Conservation (phyloP, 2,113 vertebrate species). For the Pomatorhinus ruficollis region DNA sequence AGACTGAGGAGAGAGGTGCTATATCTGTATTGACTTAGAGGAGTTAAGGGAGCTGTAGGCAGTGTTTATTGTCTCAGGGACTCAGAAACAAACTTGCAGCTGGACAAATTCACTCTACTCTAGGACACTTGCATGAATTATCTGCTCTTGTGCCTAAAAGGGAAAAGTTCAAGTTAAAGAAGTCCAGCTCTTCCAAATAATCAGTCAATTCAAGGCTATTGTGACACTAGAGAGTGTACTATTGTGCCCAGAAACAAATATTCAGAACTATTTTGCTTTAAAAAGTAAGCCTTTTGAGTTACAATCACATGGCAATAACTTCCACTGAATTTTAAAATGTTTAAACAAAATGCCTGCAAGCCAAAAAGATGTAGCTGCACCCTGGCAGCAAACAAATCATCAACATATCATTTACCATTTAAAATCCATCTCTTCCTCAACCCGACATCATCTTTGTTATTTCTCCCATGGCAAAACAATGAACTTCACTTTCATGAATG, state of each 20-base stretch:
- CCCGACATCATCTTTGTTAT: background rate
- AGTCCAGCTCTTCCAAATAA: background rate
- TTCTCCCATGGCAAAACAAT: background rate
- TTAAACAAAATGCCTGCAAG: background rate
- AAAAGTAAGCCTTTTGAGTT: background rate
- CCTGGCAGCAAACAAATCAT: background rate
- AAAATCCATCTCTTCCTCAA: background rate
- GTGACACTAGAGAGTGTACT: background rate
- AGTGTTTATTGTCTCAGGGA: background rate
- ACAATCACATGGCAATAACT: background rate
- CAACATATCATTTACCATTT: background rate
- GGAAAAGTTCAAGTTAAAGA: background rate
- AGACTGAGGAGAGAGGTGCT: background rate
- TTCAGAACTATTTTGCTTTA: background rate
- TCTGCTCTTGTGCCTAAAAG: background rate
- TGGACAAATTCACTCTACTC: background rate
- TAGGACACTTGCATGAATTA: background rate
- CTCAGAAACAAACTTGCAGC: conserved; percentile 12
- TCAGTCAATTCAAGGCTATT: background rate
- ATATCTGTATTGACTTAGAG: background rate
- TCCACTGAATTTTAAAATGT: background rate
- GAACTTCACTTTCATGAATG: background rate
- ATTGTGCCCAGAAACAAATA: background rate
- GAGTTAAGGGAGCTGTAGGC: background rate
- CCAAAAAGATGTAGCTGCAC: background rate